Evolutionary conservation across 2,797 vertebrate species (phyloP).

Genomic region (Salmo trutta): DNA sequence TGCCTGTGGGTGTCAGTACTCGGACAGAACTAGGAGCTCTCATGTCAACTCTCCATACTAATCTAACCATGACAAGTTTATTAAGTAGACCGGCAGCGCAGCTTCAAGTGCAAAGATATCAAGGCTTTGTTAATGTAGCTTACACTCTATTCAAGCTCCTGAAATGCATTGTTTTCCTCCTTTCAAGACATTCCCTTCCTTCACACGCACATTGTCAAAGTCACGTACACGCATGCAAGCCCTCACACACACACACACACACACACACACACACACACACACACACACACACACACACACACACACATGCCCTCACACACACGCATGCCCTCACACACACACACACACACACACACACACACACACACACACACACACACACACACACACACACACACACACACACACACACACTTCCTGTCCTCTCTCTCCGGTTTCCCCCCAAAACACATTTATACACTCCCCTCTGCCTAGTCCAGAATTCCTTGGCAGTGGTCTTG

Average conservation of each 20-base stretch:
- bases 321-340: neutral
- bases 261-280: too few species aligned
- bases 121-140: conserved; percentile 13
- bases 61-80: conserved; percentile 18
- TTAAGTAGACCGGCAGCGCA: neutral
- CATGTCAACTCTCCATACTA: conserved; percentile 34
- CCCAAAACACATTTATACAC: conserved; percentile 64
- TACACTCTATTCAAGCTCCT: conserved; percentile 5
- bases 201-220: conserved; percentile 23
- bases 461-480: conserved; percentile 76
- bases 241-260: too few species aligned
- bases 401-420: conserved; percentile 31
- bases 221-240: conserved; percentile 45
- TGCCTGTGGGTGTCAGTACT: conserved; percentile 19
- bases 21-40: conserved; percentile 31
- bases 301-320: neutral
- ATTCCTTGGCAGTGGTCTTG: conserved; percentile 84
- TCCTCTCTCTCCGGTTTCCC: conserved; percentile 48
- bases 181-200: conserved; percentile 41
- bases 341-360: neutral
- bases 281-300: too few species aligned
- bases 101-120: conserved; percentile 7
- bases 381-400: conserved; percentile 1
- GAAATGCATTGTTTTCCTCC: conserved; percentile 8
- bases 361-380: conserved; percentile 24